A percentile compares a stretch with the other conserved stretches of the same genome.
Evolutionary conservation across 2,888 invertebrate species (phyloP).

Genomic region (Nezara viridula): DNA sequence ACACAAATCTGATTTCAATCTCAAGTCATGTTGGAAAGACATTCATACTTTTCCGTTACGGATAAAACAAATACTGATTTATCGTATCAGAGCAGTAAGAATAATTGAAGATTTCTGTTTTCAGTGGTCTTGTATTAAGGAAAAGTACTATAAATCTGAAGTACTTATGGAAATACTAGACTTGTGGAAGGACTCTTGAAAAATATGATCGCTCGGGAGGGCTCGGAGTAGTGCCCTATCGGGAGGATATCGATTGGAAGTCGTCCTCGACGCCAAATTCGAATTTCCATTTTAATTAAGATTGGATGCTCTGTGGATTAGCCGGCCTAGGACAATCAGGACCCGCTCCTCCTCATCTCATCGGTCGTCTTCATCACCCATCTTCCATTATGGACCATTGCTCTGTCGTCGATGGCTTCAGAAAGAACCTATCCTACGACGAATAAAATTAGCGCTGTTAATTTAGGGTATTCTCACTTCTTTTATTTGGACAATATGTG

Average conservation of each 20-base stretch:
- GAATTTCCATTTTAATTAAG: slow-evolving; percentile 48
- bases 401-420: not conserved
- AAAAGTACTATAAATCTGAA: no score
- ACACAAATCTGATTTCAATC: no score
- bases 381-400: not conserved
- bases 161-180: no score
- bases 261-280: slow-evolving; percentile 9
- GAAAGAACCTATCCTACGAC: not conserved
- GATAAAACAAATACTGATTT: no score
- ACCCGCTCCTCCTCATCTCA: not conserved
- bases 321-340: slow-evolving; percentile 8
- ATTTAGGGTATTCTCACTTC: no score
- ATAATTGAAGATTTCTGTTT: no score
- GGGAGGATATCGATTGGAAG: slow-evolving; percentile 32
- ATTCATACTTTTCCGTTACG: no score
- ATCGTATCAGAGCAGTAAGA: no score
- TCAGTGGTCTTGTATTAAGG: no score
- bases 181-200: not conserved
- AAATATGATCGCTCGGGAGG: not conserved
- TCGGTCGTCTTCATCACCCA: not conserved
- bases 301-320: not conserved
- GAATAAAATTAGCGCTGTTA: no score
- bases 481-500: no score
- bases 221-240: not conserved
- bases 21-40: no score